phyloP scores from a whole-genome alignment of 1,140 invertebrate genomes.

The Batillaria attramentaria region DNA sequence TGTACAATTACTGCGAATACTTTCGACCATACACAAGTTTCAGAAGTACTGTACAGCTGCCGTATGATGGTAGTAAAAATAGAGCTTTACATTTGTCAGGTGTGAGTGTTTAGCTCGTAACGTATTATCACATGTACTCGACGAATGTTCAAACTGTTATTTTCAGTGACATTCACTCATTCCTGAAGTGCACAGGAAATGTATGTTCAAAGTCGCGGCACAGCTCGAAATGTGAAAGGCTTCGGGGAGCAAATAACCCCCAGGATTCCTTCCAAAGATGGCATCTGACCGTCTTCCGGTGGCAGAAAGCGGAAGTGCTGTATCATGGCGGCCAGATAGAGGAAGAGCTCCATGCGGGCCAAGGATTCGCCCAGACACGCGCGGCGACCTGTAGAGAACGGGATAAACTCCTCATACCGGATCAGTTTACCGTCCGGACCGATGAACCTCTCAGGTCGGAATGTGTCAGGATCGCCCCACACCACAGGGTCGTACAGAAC shows the following conservation, averaged over 20 bases:
- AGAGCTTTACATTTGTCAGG: too few relatives aligned
- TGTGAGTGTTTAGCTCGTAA: too few relatives aligned
- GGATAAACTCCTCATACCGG: slow-evolving; percentile 26
- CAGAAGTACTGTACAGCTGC: too few relatives aligned
- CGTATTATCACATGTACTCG: too few relatives aligned
- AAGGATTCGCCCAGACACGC: slow-evolving; percentile 47
- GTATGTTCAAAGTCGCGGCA: too few relatives aligned
- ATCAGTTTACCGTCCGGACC: slow-evolving; percentile 38
- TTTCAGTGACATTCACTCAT: too few relatives aligned
- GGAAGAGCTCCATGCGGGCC: slow-evolving; percentile 47
- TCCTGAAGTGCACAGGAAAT: too few relatives aligned
- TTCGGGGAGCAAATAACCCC: slow-evolving; percentile 18
- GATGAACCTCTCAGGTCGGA: slow-evolving; percentile 78
- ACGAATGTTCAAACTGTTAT: too few relatives aligned
- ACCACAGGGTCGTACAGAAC: slow-evolving; percentile 70
- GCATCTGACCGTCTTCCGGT: slow-evolving; percentile 18
- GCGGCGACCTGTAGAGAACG: slow-evolving; percentile 34
- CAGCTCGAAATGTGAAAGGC: slow-evolving; percentile 15
- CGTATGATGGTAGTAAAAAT: too few relatives aligned
- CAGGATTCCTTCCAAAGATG: slow-evolving; percentile 27
- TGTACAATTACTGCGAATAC: too few relatives aligned
- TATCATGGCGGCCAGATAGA: slow-evolving; percentile 39
- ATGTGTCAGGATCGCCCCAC: slow-evolving; percentile 79
- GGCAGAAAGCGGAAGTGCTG: slow-evolving; percentile 39
- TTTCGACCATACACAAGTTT: too few relatives aligned